Percentiles rank a stretch among this genome's conserved stretches.
Evolutionary conservation across 2,888 invertebrate genomes (phyloP).

Genomic region (Abscondita cerata): DNA sequence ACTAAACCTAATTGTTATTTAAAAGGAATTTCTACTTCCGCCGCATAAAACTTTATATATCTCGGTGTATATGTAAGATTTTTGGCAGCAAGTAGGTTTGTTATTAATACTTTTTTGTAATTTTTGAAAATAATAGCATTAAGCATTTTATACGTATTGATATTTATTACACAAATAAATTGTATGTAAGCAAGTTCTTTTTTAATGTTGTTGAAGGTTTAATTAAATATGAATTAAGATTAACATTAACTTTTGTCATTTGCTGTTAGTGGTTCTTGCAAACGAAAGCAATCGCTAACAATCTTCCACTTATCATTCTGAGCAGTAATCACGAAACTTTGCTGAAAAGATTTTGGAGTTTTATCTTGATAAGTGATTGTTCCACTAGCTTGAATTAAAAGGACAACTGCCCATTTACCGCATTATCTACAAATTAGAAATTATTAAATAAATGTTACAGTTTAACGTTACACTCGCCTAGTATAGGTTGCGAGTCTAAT

Average conservation of each 20-base stretch:
- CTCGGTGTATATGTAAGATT: constrained; percentile 2
- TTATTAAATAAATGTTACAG: background rate
- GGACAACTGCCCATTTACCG: constrained; percentile 79
- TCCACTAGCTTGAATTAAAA: constrained; percentile 86
- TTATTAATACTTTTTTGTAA: constrained; percentile 28
- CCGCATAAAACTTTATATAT: constrained; percentile 1
- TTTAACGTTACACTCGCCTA: constrained; percentile 56
- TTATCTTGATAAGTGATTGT: constrained; percentile 75
- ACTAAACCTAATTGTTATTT: constrained; percentile 3
- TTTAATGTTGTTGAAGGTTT: too few species aligned
- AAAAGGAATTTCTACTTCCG: constrained; percentile 1
- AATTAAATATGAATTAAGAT: too few species aligned
- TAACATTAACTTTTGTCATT: background rate
- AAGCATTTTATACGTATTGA: constrained; percentile 41
- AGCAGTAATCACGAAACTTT: constrained; percentile 87
- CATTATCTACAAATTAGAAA: constrained; percentile 68
- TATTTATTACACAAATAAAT: constrained; percentile 36
- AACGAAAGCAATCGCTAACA: constrained; percentile 85
- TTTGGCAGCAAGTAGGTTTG: constrained; percentile 23
- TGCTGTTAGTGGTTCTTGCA: constrained; percentile 66
- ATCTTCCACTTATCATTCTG: constrained; percentile 94
- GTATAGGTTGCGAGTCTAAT: constrained; percentile 87
- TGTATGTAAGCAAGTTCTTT: constrained; percentile 16
- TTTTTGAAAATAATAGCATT: constrained; percentile 23
- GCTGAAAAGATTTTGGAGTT: constrained; percentile 74